Conservation (phyloP, 2,888 invertebrate species). For the Blastobasis adustella region DNA sequence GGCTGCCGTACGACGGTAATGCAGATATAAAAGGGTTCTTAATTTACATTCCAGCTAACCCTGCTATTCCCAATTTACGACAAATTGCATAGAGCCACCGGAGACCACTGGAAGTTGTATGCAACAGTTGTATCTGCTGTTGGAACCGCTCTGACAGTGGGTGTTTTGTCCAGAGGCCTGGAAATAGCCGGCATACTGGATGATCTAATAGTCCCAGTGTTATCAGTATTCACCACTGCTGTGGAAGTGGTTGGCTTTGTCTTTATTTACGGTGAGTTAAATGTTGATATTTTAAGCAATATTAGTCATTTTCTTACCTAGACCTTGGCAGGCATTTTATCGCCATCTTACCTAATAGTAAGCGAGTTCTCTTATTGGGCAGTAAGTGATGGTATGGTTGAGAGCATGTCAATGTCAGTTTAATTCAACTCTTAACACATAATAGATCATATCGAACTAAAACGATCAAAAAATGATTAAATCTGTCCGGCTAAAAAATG, state of each 20-base stretch:
- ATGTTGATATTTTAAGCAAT: not conserved
- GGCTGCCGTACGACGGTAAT: too few species aligned
- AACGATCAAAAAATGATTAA: too few species aligned
- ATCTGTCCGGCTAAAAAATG: too few species aligned
- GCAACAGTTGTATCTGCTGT: slow-evolving; percentile 53
- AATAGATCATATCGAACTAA: too few species aligned
- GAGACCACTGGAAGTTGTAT: slow-evolving; percentile 60
- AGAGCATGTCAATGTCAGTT: too few species aligned
- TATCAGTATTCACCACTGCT: slow-evolving; percentile 49
- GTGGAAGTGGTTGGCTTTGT: slow-evolving; percentile 60
- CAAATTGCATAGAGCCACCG: slow-evolving; percentile 50
- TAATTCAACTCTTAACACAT: too few species aligned
- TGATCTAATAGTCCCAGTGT: slow-evolving; percentile 48
- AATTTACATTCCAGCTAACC: slow-evolving; percentile 41
- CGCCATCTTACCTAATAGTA: too few species aligned
- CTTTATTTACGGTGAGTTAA: slow-evolving; percentile 56
- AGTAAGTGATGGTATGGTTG: too few species aligned
- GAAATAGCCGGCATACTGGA: slow-evolving; percentile 49
- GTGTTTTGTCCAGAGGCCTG: slow-evolving; percentile 48
- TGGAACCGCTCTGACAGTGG: slow-evolving; percentile 55
- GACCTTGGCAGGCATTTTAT: too few species aligned
- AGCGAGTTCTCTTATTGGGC: too few species aligned
- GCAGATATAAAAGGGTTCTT: too few species aligned
- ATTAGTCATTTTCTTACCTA: not conserved
- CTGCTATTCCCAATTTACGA: slow-evolving; percentile 62